Conservation (phyloP, 64 coral and sea anemone genomes). For the Dendrophyllia cribrosa region DNA sequence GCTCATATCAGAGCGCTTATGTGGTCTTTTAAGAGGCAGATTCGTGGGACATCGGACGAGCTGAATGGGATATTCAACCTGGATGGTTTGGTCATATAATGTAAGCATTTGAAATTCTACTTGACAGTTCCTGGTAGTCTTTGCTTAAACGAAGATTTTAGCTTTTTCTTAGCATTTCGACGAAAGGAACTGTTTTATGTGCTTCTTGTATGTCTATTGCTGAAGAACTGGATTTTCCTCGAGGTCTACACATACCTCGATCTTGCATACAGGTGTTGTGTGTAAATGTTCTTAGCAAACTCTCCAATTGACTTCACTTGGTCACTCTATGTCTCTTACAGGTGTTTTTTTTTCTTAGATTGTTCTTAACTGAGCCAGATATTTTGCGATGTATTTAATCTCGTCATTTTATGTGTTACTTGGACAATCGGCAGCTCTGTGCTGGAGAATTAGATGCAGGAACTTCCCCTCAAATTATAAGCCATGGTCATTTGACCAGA, state of each 20-base stretch:
- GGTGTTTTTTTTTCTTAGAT: background rate
- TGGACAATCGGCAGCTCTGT: background rate
- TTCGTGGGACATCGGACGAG: background rate
- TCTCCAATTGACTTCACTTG: background rate
- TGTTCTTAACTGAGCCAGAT: background rate
- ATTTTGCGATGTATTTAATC: background rate
- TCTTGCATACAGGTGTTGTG: background rate
- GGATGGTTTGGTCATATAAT: conserved; percentile 36
- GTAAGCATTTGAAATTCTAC: background rate
- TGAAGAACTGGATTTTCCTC: background rate
- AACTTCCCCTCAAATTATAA: background rate
- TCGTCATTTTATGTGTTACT: background rate
- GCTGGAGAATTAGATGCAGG: background rate
- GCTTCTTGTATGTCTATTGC: background rate
- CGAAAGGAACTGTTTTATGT: background rate
- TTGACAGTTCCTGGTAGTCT: background rate
- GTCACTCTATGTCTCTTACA: background rate
- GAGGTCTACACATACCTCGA: background rate
- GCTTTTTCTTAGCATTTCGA: background rate
- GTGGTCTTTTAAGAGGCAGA: background rate
- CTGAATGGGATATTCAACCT: background rate
- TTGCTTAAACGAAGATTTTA: background rate
- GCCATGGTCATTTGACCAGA: background rate
- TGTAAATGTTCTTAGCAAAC: background rate
- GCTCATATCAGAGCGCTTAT: background rate